Evolutionary conservation across 2,888 invertebrate genomes (phyloP).

Genomic region (Melangyna quadrimaculata): DNA sequence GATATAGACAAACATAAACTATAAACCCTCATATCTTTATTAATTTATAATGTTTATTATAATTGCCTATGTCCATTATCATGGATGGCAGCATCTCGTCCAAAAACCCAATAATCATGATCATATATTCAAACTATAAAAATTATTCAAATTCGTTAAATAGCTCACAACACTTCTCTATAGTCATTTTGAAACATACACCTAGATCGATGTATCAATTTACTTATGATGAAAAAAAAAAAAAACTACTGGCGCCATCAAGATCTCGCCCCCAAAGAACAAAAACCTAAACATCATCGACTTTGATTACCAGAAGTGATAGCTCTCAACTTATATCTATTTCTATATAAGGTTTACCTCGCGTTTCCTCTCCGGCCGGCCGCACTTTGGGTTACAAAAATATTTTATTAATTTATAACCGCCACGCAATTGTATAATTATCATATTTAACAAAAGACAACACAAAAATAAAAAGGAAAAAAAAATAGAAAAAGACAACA

Average conservation of each 20-base stretch:
- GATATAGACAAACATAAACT: neutral
- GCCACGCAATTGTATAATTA: slow-evolving; percentile 69
- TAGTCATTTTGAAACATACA: slow-evolving; percentile 16
- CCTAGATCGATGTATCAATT: slow-evolving; percentile 59
- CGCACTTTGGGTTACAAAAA: neutral
- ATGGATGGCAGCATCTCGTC: neutral
- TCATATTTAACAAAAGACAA: slow-evolving; percentile 29
- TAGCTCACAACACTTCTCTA: slow-evolving; percentile 37
- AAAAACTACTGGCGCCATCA: slow-evolving; percentile 63
- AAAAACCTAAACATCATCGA: slow-evolving; percentile 48
- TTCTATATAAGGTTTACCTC: neutral
- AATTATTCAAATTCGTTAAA: slow-evolving; percentile 64
- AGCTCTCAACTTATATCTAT: slow-evolving; percentile 3
- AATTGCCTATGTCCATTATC: neutral
- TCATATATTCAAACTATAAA: slow-evolving; percentile 37
- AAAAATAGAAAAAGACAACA: slow-evolving; percentile 26
- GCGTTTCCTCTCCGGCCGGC: neutral
- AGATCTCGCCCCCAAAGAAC: slow-evolving; percentile 38
- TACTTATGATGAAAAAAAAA: slow-evolving; percentile 12
- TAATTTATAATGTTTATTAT: slow-evolving; percentile 12
- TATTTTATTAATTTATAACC: slow-evolving; percentile 68
- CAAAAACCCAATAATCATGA: neutral
- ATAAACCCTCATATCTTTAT: neutral
- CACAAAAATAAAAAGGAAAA: slow-evolving; percentile 10
- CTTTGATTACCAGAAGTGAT: slow-evolving; percentile 61